These are phyloP conservation scores for Glomeris marginata DNA, from an alignment of 2,888 invertebrate species.

Conservation along the genomic window DNA sequence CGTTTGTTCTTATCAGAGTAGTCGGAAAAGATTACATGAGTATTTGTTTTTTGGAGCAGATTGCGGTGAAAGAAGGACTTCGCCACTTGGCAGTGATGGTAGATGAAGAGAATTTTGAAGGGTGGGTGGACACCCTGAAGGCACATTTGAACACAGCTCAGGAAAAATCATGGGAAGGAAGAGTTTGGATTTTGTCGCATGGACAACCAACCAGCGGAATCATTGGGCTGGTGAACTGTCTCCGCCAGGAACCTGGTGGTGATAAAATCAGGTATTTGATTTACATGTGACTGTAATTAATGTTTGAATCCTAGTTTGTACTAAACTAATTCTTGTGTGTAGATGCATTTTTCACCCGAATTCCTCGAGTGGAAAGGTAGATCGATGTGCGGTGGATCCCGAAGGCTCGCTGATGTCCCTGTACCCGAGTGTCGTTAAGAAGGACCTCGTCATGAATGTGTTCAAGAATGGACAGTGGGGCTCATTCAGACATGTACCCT, in stretches of 20 bases:
- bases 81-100: slow-evolving; percentile 44
- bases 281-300: neutral
- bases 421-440: slow-evolving; percentile 27
- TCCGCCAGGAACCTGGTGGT: slow-evolving; percentile 76
- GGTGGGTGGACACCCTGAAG: slow-evolving; percentile 70
- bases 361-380: slow-evolving; percentile 41
- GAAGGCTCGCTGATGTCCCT: slow-evolving; percentile 38
- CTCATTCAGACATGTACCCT: slow-evolving; percentile 60
- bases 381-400: slow-evolving; percentile 42
- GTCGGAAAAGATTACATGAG: too few relatives aligned
- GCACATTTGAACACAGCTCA: slow-evolving; percentile 49
- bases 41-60: slow-evolving; percentile 46
- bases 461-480: slow-evolving; percentile 72
- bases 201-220: slow-evolving; percentile 57
- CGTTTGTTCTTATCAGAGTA: too few relatives aligned
- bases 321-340: slow-evolving; percentile 5
- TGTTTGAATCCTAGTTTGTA: neutral
- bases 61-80: slow-evolving; percentile 6
- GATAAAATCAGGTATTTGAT: slow-evolving; percentile 46
- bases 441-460: slow-evolving; percentile 75
- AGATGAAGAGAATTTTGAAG: slow-evolving; percentile 47
- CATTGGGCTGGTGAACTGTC: slow-evolving; percentile 77
- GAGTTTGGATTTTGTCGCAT: slow-evolving; percentile 46
- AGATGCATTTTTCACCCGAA: slow-evolving; percentile 50
- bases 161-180: slow-evolving; percentile 33